Base-by-base conservation (phyloP, 53 echinoderm and acorn worm genomes). In the Luidia sarsii region DNA sequence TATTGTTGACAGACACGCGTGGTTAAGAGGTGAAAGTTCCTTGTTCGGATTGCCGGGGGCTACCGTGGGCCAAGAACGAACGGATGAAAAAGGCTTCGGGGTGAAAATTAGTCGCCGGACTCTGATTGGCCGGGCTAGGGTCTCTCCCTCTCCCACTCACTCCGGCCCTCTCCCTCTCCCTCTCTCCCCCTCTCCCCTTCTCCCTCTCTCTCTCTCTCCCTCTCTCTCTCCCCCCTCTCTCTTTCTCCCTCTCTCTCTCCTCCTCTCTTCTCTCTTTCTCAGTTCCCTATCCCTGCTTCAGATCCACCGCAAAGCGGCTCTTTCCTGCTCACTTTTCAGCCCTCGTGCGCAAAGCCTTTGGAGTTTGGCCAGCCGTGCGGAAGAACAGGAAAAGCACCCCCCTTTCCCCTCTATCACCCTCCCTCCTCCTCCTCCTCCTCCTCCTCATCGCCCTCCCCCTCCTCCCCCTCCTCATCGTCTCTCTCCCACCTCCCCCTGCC, bases 331-430 rank as follows among this genome's bases (percentile, higher is more conserved):
- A 7, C 41, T 41, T 72, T 36, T 72, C 31, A 54, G 56, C 55
- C 72, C 72, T 56, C 72, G 57, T 56, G 55, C 72, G 56, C 56
- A 35, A 37, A 72, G 56, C 33, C 72, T 72, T 72, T 72, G 33
- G 72, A 72, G 72, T 72, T 55, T 72, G 72, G 37, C 24, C 55
- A 55, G 72, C 38, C 33, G 34, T 50, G 72, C 55, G 56, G 56
- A 72, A 72, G 72, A 63, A 56, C 35, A 54, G 56, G 72, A 54
- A 72, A 54, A 72, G 37, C 55, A 55, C 23, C 36, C 56, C 36
- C 36, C 33, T 41, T 41, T 41, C 11, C n/a, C 54, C 1, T 23
- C 54, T 27, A 3, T 27, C 59, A 11, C 31, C 31, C 31, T 32
- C 31, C 29, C 30, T 32, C 56, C 25, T 24, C n/a, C n/a, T n/a